These are phyloP conservation scores for Halcyon senegalensis DNA, from an alignment of 2,113 vertebrate species.

Conservation along the genomic window DNA sequence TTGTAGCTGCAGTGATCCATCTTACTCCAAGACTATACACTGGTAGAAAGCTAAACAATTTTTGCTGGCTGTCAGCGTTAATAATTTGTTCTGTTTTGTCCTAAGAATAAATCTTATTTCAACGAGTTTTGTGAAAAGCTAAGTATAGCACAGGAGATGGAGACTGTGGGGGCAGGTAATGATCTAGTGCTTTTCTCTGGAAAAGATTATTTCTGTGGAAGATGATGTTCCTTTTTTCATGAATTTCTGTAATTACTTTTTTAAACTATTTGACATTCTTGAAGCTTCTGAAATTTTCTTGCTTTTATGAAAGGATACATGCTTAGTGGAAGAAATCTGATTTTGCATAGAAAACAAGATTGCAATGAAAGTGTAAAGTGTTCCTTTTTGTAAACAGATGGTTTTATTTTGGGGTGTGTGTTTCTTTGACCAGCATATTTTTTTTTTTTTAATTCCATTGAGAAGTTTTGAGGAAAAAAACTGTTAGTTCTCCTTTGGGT, in stretches of 20 bases:
- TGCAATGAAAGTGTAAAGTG: background rate
- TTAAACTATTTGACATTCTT: background rate
- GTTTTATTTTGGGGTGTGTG: background rate
- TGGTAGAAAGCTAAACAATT: background rate
- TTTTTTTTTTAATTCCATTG: background rate
- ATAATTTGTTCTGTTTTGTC: constrained; percentile 9
- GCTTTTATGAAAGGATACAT: background rate
- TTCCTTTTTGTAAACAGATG: background rate
- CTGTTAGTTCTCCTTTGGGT: background rate
- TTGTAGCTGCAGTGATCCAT: background rate
- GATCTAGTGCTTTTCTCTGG: background rate
- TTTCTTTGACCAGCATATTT: background rate
- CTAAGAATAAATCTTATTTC: background rate
- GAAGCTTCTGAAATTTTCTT: background rate
- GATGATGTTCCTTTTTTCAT: background rate
- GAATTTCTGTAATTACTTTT: background rate
- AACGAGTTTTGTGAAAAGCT: background rate
- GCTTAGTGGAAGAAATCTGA: background rate
- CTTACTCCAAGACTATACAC: background rate
- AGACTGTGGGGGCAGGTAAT: background rate
- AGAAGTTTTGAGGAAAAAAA: background rate
- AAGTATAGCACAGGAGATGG: background rate
- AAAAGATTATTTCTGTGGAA: background rate
- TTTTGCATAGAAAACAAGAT: background rate
- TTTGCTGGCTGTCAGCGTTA: background rate